Evolutionary conservation across 2,888 invertebrate genomes (phyloP).

Genomic region (Tachina lurida): DNA sequence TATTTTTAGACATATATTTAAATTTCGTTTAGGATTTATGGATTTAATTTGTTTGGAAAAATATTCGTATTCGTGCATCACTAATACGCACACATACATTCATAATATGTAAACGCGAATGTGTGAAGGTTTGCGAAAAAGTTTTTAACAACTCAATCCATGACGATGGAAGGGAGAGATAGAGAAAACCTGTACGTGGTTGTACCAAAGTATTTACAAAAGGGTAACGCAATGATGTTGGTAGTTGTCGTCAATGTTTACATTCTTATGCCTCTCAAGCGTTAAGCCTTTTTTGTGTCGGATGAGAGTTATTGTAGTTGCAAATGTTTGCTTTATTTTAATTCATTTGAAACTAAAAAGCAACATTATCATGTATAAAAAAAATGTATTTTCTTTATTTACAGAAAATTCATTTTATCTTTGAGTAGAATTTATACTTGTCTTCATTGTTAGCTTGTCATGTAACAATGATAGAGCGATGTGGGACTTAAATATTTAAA

Average conservation of each 20-base stretch:
- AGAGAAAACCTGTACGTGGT: neutral
- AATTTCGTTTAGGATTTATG: too few species aligned
- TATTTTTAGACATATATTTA: too few species aligned
- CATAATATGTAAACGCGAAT: neutral
- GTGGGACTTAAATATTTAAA: too few species aligned
- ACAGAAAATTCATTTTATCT: neutral
- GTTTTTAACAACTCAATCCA: slow-evolving; percentile 37
- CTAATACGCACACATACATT: too few species aligned
- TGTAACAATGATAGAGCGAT: too few species aligned
- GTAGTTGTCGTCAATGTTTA: neutral
- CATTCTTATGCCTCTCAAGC: neutral
- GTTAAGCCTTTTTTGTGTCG: slow-evolving; percentile 18
- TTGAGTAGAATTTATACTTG: too few species aligned
- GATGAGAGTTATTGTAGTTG: slow-evolving; percentile 12
- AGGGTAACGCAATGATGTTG: neutral
- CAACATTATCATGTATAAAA: neutral
- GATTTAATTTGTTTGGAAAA: too few species aligned
- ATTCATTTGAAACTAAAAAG: neutral
- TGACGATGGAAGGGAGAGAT: neutral
- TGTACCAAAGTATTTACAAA: neutral
- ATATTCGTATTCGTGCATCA: too few species aligned
- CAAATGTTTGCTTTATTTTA: slow-evolving; percentile 19
- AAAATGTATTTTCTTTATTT: neutral
- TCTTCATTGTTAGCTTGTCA: too few species aligned
- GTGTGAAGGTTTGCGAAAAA: neutral